These are phyloP conservation scores for Pantherophis guttatus DNA, from an alignment of 2,113 vertebrate genomes.

Conservation along the genomic window DNA sequence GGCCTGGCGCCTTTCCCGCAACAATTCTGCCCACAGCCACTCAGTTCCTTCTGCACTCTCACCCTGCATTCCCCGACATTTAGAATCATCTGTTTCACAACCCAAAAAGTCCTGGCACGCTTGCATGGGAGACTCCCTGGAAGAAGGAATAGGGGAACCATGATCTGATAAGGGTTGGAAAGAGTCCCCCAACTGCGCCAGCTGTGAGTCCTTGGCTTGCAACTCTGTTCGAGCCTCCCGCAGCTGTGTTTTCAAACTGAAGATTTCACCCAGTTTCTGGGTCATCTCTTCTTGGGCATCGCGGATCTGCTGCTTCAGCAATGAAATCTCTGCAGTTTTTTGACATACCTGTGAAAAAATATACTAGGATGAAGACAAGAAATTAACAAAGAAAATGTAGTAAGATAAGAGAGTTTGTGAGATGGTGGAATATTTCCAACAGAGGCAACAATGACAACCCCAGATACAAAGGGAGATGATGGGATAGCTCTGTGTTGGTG, in stretches of 20 bases:
- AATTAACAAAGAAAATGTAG: neutral
- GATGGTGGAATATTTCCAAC: neutral
- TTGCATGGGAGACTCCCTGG: slow-evolving; percentile 59
- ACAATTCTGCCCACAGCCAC: slow-evolving; percentile 87
- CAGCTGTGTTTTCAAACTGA: slow-evolving; percentile 91
- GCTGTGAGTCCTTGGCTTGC: slow-evolving; percentile 79
- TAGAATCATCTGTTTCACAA: slow-evolving; percentile 76
- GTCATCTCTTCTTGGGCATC: slow-evolving; percentile 93
- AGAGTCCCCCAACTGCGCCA: slow-evolving; percentile 77
- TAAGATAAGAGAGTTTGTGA: neutral
- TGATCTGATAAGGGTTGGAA: slow-evolving; percentile 62
- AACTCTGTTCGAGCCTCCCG: slow-evolving; percentile 80
- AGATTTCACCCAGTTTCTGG: slow-evolving; percentile 91
- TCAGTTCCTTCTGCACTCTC: slow-evolving; percentile 71
- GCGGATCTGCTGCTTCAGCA: slow-evolving; percentile 94
- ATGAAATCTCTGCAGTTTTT: slow-evolving; percentile 91
- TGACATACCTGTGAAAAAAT: slow-evolving; percentile 83
- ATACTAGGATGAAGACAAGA: neutral
- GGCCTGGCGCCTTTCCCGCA: slow-evolving; percentile 88
- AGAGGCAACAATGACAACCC: neutral
- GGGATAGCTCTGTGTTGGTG: no score
- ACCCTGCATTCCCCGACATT: slow-evolving; percentile 67
- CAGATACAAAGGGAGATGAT: neutral
- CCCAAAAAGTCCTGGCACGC: slow-evolving; percentile 61
- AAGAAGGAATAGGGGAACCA: slow-evolving; percentile 40